Conservation (phyloP, 2,113 vertebrate species). For the Pagrus major region DNA sequence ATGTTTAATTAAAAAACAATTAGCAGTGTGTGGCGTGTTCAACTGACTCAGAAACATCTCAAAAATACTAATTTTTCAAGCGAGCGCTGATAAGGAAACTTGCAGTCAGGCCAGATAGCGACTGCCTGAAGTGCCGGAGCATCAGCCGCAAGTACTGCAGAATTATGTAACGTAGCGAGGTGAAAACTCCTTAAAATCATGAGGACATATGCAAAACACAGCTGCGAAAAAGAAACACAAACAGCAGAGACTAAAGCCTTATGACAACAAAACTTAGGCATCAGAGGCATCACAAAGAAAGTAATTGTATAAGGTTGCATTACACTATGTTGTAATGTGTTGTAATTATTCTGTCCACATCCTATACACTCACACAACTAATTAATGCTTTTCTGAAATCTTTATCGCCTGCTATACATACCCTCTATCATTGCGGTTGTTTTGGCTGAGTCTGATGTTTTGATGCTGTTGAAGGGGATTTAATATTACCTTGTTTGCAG, state of each 20-base stretch:
- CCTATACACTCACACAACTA: not conserved
- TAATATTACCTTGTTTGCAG: slow-evolving; percentile 21
- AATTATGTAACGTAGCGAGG: slow-evolving; percentile 24
- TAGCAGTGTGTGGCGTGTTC: not conserved
- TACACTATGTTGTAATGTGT: not conserved
- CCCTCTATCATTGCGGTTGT: not conserved
- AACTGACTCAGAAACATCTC: slow-evolving; percentile 1
- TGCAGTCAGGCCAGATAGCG: not conserved
- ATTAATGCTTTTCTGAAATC: not conserved
- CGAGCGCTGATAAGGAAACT: not conserved
- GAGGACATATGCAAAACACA: slow-evolving; percentile 21
- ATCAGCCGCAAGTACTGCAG: slow-evolving; percentile 31
- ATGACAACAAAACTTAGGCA: not conserved
- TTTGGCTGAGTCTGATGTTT: slow-evolving; percentile 9
- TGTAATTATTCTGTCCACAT: not conserved
- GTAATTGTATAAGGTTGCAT: too few species aligned
- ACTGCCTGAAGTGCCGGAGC: not conserved
- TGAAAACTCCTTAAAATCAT: not conserved
- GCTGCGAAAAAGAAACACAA: slow-evolving; percentile 1
- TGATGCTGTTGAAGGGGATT: slow-evolving; percentile 8
- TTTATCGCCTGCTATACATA: not conserved
- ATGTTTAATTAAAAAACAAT: not conserved
- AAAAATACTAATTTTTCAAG: not conserved
- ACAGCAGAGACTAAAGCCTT: not conserved
- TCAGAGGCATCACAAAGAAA: not conserved